These are phyloP conservation scores for Pipa parva DNA, from an alignment of 2,113 vertebrate species.

Conservation along the genomic window DNA sequence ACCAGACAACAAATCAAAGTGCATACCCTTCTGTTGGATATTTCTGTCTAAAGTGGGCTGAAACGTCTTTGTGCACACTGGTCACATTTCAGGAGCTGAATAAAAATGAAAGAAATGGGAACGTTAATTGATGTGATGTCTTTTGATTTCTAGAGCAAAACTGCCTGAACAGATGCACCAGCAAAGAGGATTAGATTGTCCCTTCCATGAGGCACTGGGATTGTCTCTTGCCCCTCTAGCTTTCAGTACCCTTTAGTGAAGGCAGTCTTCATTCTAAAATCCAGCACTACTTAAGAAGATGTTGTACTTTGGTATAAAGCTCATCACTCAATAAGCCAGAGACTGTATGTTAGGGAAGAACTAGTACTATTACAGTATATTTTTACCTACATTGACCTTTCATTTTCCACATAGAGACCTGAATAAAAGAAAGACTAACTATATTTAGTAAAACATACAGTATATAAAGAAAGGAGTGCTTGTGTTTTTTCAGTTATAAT, in stretches of 20 bases:
- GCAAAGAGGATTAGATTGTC: constrained; percentile 89
- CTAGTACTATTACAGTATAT: constrained; percentile 62
- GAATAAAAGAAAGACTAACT: no score
- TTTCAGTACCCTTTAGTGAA: constrained; percentile 74
- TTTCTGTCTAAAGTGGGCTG: constrained; percentile 58
- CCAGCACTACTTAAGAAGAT: constrained; percentile 72
- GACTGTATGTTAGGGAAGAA: constrained; percentile 80
- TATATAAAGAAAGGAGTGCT: no score
- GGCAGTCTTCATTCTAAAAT: constrained; percentile 76
- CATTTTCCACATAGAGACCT: no score
- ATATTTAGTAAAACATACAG: no score
- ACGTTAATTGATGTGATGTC: constrained; percentile 74
- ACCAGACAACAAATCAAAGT: constrained; percentile 59
- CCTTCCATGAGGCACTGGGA: constrained; percentile 72
- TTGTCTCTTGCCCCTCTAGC: constrained; percentile 65
- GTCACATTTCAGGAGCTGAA: constrained; percentile 77
- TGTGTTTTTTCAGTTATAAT: no score
- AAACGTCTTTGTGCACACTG: constrained; percentile 59
- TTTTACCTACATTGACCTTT: no score
- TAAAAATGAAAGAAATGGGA: constrained; percentile 78
- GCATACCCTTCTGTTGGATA: constrained; percentile 61
- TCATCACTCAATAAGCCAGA: constrained; percentile 70
- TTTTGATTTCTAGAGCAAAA: constrained; percentile 84
- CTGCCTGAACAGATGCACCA: constrained; percentile 79
- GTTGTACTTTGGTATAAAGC: constrained; percentile 79